Evolutionary conservation across 2,888 invertebrate species (phyloP), one percentile per base, ranked within the genome.

Genomic region (Anticlea derivata): DNA sequence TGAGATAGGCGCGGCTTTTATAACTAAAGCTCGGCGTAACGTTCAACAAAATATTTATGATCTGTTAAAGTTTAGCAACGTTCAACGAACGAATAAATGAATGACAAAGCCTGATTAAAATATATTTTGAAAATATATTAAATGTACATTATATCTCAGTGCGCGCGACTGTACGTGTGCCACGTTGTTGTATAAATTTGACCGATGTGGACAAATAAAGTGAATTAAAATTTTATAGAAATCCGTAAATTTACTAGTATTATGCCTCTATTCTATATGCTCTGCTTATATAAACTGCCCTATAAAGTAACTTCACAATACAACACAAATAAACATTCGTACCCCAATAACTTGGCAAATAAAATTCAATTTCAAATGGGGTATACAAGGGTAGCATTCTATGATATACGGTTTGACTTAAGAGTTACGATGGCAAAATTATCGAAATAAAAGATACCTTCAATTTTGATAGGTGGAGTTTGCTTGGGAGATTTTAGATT

Each of bases 1-100:
- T 45, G 52, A 63, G 67, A 69, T 70, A 68, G 61, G 54, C 64
- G 65, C 63, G 63, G 63, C 60, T 65, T 69, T 40, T 53, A 48
- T 49, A 48, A 27, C 38, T 38, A 20, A 44, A 35, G 24, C 30
- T 31, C 8, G 26, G 30, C 10, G 7, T 34, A 37, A 35, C 43
- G 10, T 10, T 38, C 26, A 35, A 24, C 44, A 53, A 52, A 4
- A 17, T 17, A 43, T 48, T 53, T 53, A 53, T 35, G 44, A 49
- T 5, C 33, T 47, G 52, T 43, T 39, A 44, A 44, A 39, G 8
- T 34, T 47, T 40, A 52, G 35, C 40, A 40, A 22, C 17, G 29
- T 13, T 31, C 13, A n/a, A n/a, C n/a, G n/a, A n/a, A n/a, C n/a
- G n/a, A n/a, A n/a, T n/a, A n/a, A n/a, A n/a, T n/a, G n/a, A n/a